Evolutionary conservation across 2,888 invertebrate species (phyloP), one percentile per base, ranked within the genome.

Genomic region (Tanytarsus gracilentus): DNA sequence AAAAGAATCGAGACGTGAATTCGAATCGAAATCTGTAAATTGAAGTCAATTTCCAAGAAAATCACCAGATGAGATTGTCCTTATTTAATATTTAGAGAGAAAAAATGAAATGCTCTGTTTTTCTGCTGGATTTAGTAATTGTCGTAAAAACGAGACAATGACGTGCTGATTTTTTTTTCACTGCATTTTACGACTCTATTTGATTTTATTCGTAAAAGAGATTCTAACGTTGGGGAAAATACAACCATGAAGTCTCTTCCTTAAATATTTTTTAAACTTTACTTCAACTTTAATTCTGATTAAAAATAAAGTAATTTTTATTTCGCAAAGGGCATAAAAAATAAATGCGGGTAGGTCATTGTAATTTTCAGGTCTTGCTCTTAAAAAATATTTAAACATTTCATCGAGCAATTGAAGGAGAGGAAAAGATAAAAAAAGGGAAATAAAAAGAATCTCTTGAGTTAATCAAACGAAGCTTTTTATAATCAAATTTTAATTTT

Each of bases 401-500:
- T 14, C 58, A 40, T 48, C 44, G 48, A 36, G 16, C 14, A 36
- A 36, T 16, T 16, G 14, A 36, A 16, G 8, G 16, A 36, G 36
- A 36, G 16, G 3, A 23, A 56, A 27, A 58, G n/a, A n/a, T n/a
- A n/a, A n/a, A n/a, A n/a, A n/a, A n/a, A n/a, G n/a, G n/a, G n/a
- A 48, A 27, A 40, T 44, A 23, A 27, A 29, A 44, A 29, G 48
- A 58, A 39, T 14, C 33, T 27, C 18, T 14, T 4, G 48, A 29
- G 58, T 58, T 58, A 44, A 58, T 58, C 58, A 58, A 58, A 56
- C 25, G 55, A 27, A 21, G 23, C 50, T 56, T 40, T 39, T 56
- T 56, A 56, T 56, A 56, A 56, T 56, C 55, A 56, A 56, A 56
- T 40, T 56, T 56, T 56, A 56, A 40, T 40, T 56, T 55, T 56